Base-by-base conservation (phyloP, 2,113 vertebrate species). In the Potamarius usumacintae region DNA sequence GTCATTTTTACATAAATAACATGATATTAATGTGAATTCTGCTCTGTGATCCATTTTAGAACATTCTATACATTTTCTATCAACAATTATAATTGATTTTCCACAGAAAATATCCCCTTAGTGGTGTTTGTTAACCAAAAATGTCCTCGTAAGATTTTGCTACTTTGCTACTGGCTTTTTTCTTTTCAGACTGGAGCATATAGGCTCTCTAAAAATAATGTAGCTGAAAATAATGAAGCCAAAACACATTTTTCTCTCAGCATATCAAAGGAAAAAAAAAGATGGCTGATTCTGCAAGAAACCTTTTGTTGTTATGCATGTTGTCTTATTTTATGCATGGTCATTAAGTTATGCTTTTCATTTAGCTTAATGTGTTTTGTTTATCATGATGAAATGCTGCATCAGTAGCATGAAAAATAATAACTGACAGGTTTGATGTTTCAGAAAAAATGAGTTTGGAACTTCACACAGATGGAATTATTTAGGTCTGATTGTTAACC, bases 281-380 rank as follows among this genome's bases (percentile, higher is more conserved):
- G n/a, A 80, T 34, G 57, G 9, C 30, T 62, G 79, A 81, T 62
- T 82, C n/a, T 57, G 53, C 53, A 18, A 78, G 15, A 80, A 18
- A 7, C 4, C 55, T 30, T 34, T 79, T 1, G 5, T 10, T 20
- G 78, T 80, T 58, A 80, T 10, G 55, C 55, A 20, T 30, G 55
- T 58, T 80, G 77, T 58, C 78, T 58, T n/a, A 77, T n/a, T 50
- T 52, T 77, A 77, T 27, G 76, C 76, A 78, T 6, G 57, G 30
- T 42, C 79, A 82, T 62, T 42, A 82, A 42, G 30, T 7, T 62
- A 30, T 42, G 20, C 6, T 15, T 48, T 82, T 62, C 79, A 62
- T 82, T 82, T 62, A 42, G 10, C 79, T 48, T 62, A 62, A 60
- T 82, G 79, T 22, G 18, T 82, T 62, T 22, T 3, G 18, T 30